These are phyloP conservation scores for Astropecten irregularis DNA, from an alignment of 53 echinoderm and acorn worm genomes.

Conservation along the genomic window DNA sequence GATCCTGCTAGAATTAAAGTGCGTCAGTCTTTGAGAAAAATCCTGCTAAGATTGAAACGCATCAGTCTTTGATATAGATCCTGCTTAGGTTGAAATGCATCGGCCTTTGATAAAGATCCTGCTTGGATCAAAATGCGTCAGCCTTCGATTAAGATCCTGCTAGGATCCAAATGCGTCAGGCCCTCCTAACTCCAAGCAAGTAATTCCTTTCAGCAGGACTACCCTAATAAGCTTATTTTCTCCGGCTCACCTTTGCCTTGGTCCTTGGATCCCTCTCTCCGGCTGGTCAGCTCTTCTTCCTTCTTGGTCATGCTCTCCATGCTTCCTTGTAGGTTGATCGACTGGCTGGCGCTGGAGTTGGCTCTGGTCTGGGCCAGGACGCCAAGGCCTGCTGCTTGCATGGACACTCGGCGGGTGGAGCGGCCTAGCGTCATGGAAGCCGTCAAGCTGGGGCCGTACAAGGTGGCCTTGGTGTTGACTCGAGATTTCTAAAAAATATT, in stretches of 20 bases:
- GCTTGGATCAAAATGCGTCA: too few species aligned
- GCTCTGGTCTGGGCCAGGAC: not conserved
- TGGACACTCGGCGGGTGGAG: not conserved
- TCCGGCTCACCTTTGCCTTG: slow-evolving; percentile 39
- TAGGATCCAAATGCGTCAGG: too few species aligned
- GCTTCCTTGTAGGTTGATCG: slow-evolving; percentile 12
- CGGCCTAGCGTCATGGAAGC: slow-evolving; percentile 11
- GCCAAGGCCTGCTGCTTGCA: not conserved
- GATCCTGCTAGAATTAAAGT: too few species aligned
- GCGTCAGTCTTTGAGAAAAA: too few species aligned
- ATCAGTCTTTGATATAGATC: too few species aligned
- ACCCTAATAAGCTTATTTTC: too few species aligned
- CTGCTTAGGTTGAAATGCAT: too few species aligned
- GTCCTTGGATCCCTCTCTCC: not conserved
- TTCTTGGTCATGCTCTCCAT: slow-evolving; percentile 11
- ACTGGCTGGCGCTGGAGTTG: not conserved
- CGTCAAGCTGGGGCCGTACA: slow-evolving; percentile 29
- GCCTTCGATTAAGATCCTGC: too few species aligned
- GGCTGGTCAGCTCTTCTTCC: slow-evolving; percentile 4
- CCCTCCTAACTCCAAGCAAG: too few species aligned
- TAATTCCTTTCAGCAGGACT: too few species aligned
- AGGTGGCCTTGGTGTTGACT: not conserved
- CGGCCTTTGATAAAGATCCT: too few species aligned
- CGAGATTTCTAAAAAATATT: slow-evolving; percentile 51
- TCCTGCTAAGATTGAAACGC: too few species aligned